These are phyloP conservation scores for Coleophora flavipennella DNA, from an alignment of 2,888 invertebrate species.

Conservation along the genomic window DNA sequence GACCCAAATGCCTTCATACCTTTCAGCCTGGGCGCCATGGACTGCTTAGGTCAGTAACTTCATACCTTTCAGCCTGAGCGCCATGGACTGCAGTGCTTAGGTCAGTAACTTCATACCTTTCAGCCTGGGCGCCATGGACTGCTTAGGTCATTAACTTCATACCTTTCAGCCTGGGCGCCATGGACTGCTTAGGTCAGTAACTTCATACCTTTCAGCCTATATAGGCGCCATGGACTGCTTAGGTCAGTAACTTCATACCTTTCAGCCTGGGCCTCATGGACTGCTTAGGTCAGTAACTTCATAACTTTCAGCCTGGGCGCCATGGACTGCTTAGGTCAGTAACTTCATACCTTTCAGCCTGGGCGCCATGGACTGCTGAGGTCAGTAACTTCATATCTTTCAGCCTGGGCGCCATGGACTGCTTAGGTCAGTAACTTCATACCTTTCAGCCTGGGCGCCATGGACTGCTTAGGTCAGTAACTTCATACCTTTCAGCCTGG, in stretches of 20 bases:
- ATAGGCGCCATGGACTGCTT: slow-evolving; percentile 56
- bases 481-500: slow-evolving; percentile 52
- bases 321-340: too few relatives aligned
- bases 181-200: too few relatives aligned
- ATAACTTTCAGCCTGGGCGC: too few relatives aligned
- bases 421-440: slow-evolving; percentile 41
- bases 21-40: slow-evolving; percentile 55
- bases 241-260: slow-evolving; percentile 37
- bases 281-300: slow-evolving; percentile 44
- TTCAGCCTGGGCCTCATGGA: too few relatives aligned
- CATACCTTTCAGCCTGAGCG: too few relatives aligned
- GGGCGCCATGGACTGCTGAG: slow-evolving; percentile 41
- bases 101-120: slow-evolving; percentile 53
- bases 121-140: slow-evolving; percentile 56
- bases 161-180: too few relatives aligned
- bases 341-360: slow-evolving; percentile 52
- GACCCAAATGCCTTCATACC: slow-evolving; percentile 51
- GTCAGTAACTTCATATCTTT: too few relatives aligned
- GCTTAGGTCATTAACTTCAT: slow-evolving; percentile 43
- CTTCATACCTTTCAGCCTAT: slow-evolving; percentile 53
- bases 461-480: slow-evolving; percentile 56
- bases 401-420: too few relatives aligned
- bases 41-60: slow-evolving; percentile 46
- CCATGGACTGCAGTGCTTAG: too few relatives aligned
- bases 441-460: slow-evolving; percentile 51